Percentiles rank a stretch among this genome's conserved stretches.
These are phyloP conservation scores for Globodera rostochiensis DNA, from an alignment of 1,140 invertebrate species.

Conservation along the genomic window DNA sequence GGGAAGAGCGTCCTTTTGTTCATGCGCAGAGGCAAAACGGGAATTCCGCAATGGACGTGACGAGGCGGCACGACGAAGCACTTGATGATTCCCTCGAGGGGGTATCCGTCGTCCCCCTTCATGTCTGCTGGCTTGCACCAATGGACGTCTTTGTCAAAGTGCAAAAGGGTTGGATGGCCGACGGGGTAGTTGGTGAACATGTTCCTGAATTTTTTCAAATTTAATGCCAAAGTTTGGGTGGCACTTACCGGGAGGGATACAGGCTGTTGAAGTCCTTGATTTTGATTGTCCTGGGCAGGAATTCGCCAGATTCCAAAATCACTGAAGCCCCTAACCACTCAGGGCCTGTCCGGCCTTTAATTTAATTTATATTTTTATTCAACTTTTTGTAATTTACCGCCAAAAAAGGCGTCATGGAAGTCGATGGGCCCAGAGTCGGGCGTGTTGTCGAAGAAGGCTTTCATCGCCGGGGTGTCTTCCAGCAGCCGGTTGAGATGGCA, in stretches of 20 bases:
- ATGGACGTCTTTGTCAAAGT: not conserved
- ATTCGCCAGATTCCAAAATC: not conserved
- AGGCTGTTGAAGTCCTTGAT: conserved; percentile 2
- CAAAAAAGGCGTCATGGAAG: not conserved
- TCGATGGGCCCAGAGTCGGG: not conserved
- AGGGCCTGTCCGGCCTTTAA: not conserved
- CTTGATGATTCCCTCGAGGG: not conserved
- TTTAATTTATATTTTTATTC: not conserved
- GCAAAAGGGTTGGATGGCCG: not conserved
- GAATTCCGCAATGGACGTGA: not conserved
- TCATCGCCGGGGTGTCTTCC: not conserved
- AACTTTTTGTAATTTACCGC: not conserved
- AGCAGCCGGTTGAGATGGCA: not conserved
- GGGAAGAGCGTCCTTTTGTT: conserved; percentile 9
- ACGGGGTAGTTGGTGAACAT: conserved; percentile 6
- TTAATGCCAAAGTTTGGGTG: not conserved
- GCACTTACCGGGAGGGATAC: not conserved
- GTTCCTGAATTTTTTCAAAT: conserved; percentile 1
- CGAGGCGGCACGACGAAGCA: not conserved
- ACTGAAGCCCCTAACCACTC: not conserved
- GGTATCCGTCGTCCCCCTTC: not conserved
- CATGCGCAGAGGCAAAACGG: not conserved
- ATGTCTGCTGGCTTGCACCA: not conserved
- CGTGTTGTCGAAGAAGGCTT: not conserved
- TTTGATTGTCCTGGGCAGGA: not conserved